Percentiles rank a stretch among this genome's conserved stretches.
Conservation (phyloP, 1,140 invertebrate genomes). For the Mya arenaria region DNA sequence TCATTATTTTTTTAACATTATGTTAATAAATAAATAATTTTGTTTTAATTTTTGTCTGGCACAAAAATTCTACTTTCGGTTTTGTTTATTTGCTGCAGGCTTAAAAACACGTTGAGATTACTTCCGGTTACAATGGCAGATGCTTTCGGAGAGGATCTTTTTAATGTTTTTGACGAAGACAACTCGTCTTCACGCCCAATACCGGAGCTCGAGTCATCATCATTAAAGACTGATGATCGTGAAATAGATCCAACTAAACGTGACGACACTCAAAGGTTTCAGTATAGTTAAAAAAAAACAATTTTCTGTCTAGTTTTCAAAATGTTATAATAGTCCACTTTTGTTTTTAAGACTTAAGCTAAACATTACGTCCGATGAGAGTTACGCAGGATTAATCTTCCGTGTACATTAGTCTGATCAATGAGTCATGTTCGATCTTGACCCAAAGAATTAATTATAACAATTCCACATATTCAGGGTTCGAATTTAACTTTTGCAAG, state of each 20-base stretch:
- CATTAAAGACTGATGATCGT: neutral
- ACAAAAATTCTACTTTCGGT: too few species aligned
- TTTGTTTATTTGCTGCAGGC: constrained; percentile 8
- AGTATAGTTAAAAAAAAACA: neutral
- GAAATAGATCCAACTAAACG: neutral
- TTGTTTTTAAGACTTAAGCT: too few species aligned
- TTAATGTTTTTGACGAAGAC: constrained; percentile 83
- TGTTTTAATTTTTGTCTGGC: neutral
- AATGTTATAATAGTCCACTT: too few species aligned
- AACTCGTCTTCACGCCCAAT: constrained; percentile 61
- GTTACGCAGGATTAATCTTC: too few species aligned
- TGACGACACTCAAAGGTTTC: constrained; percentile 25
- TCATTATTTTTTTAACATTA: neutral
- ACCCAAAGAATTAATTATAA: too few species aligned
- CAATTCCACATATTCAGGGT: too few species aligned
- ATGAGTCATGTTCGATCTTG: too few species aligned
- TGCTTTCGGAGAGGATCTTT: constrained; percentile 81
- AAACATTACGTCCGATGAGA: too few species aligned
- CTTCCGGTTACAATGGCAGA: constrained; percentile 70
- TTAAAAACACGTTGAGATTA: constrained; percentile 30
- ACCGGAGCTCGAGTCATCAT: neutral
- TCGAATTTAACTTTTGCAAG: too few species aligned
- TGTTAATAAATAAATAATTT: neutral
- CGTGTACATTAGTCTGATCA: too few species aligned
- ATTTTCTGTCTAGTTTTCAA: neutral